Evolutionary conservation across 2,888 invertebrate genomes (phyloP).

Genomic region (Tenthredo livida): DNA sequence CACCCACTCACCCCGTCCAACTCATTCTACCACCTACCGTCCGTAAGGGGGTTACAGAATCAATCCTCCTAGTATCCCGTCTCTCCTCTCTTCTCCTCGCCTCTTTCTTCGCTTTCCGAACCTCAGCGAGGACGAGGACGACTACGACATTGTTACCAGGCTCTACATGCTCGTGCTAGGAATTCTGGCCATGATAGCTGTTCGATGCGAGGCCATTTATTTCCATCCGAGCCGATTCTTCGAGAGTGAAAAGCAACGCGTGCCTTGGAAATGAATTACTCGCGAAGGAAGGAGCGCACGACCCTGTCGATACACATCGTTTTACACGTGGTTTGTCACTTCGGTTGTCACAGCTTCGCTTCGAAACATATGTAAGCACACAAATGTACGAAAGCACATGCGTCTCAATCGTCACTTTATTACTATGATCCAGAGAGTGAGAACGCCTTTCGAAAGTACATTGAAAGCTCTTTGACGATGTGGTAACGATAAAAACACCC

Average conservation of each 20-base stretch:
- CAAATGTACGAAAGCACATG: not conserved
- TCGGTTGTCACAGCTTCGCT: conserved; percentile 9
- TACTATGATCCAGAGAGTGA: not conserved
- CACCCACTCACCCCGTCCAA: conserved; percentile 19
- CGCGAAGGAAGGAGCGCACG: conserved; percentile 18
- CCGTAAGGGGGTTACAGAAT: conserved; percentile 52
- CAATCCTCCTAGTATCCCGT: conserved; percentile 52
- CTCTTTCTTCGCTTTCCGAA: conserved; percentile 38
- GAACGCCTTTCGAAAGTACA: not conserved
- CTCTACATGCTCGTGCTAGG: conserved; percentile 55
- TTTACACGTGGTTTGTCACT: conserved; percentile 51
- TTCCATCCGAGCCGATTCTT: conserved; percentile 53
- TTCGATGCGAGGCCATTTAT: conserved; percentile 53
- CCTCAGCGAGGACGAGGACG: conserved; percentile 52
- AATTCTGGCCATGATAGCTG: conserved; percentile 55
- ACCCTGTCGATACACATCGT: conserved; percentile 42
- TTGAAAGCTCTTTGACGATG: not conserved
- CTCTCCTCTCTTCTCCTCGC: conserved; percentile 31
- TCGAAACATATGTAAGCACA: conserved; percentile 14
- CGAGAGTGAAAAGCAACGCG: conserved; percentile 54
- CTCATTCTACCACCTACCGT: conserved; percentile 26
- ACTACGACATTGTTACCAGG: conserved; percentile 55
- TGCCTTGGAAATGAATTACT: conserved; percentile 52
- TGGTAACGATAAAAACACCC: not conserved
- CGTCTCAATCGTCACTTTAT: conserved; percentile 28